Evolutionary conservation across 2,113 vertebrate genomes (phyloP), one percentile per base, ranked within the genome.

Genomic region (Psettodes erumei): DNA sequence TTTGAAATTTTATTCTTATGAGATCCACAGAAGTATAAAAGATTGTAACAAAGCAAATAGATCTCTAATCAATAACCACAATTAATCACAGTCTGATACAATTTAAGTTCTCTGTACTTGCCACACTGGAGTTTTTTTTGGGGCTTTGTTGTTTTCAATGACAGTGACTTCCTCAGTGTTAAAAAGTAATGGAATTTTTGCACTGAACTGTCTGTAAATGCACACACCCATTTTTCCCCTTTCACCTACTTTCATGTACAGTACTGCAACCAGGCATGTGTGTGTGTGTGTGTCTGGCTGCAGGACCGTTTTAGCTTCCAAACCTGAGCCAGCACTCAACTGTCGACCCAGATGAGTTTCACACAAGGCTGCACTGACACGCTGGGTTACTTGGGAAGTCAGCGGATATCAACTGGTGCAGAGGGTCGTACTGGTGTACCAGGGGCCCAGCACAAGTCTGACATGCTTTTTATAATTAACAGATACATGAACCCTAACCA

Each of bases 211-310:
- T 32, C 1, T 11, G 1, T 18, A 16, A 10, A 25, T 18, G 33
- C 15, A 37, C 37, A 53, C 27, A 45, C 28, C 42, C 50, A 19
- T 3, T 5, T 72, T 51, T 43, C 19, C 45, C 28, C 59, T 81
- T 65, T 75, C 27, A 75, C 79, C 71, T 75, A 81, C 40, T 59
- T 81, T 19, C 6, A 37, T 23, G 10, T 27, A 8, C 15, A 50
- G 35, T 12, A 37, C 10, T 60, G n/a, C 23, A 6, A 23, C 5
- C 2, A 8, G 37, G 32, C 18, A 9, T 40, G 58, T 59, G 33
- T 59, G 33, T 59, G 15, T 55, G 63, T 35, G 16, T 19, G 18
- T 45, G 48, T 50, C 38, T 35, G 8, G 11, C 8, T 18, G n/a
- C 1, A n/a, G 15, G 25, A 3, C 6, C 3, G 3, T 38, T 6